A percentile compares a stretch with the other conserved stretches of the same genome.
Conservation (phyloP, 53 echinoderm and acorn worm genomes). For the Mesocentrotus franciscanus region DNA sequence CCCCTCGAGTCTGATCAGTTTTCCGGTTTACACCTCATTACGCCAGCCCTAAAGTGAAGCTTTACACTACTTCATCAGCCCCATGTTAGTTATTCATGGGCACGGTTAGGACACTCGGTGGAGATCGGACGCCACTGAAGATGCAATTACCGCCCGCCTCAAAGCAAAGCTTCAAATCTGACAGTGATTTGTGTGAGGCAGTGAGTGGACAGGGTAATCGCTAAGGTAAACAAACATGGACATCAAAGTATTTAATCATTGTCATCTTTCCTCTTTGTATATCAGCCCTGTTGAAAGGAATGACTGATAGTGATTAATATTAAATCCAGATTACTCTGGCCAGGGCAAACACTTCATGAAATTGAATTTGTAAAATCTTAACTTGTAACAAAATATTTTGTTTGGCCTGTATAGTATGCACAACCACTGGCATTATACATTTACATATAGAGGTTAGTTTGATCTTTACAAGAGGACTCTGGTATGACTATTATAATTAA, state of each 20-base stretch:
- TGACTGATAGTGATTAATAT: background rate
- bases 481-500: background rate
- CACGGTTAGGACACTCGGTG: background rate
- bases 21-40: constrained; percentile 49
- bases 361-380: background rate
- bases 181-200: background rate
- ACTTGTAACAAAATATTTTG: background rate
- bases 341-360: background rate
- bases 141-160: constrained; percentile 14
- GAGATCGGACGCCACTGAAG: background rate
- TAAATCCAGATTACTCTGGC: background rate
- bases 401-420: background rate
- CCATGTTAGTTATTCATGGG: constrained; percentile 22
- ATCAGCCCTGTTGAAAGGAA: background rate
- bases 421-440: background rate
- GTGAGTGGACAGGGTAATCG: background rate
- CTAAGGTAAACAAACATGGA: constrained; percentile 11
- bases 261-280: background rate
- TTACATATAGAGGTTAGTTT: background rate
- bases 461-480: background rate
- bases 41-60: background rate
- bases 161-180: background rate
- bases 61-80: background rate
- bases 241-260: constrained; percentile 12
- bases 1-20: constrained; percentile 37